phyloP scores from a whole-genome alignment of 2,888 invertebrate species.

The Trissolcus japonicus region DNA sequence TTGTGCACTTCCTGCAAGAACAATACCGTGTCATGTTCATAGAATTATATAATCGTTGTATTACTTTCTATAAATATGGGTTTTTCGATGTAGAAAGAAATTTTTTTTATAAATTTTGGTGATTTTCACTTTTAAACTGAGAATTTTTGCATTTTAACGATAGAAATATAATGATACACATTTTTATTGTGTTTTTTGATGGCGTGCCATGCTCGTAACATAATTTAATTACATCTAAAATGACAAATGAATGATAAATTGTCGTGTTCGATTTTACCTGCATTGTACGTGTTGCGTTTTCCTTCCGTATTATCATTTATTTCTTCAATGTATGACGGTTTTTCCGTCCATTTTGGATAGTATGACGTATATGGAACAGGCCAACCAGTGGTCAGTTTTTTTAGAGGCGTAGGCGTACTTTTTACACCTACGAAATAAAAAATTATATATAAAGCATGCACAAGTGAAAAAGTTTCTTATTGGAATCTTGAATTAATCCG shows the following conservation, averaged over 20 bases:
- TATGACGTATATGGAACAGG: slow-evolving; percentile 72
- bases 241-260: background rate
- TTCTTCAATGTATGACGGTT: slow-evolving; percentile 71
- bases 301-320: slow-evolving; percentile 72
- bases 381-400: slow-evolving; percentile 73
- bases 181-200: background rate
- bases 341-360: slow-evolving; percentile 73
- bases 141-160: no score
- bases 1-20: slow-evolving; percentile 50
- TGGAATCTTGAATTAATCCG: no score
- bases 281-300: slow-evolving; percentile 70
- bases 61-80: no score
- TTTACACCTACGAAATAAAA: background rate
- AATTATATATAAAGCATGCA: background rate
- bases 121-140: no score
- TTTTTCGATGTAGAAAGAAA: no score
- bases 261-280: slow-evolving; percentile 65
- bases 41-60: no score
- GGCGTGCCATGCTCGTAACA: background rate
- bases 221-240: background rate
- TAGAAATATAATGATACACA: background rate
- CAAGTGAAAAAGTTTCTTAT: no score
- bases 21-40: background rate
- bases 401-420: slow-evolving; percentile 67
- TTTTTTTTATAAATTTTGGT: no score